phyloP scores from a whole-genome alignment of 2,113 vertebrate genomes.

The Oxyura jamaicensis region DNA sequence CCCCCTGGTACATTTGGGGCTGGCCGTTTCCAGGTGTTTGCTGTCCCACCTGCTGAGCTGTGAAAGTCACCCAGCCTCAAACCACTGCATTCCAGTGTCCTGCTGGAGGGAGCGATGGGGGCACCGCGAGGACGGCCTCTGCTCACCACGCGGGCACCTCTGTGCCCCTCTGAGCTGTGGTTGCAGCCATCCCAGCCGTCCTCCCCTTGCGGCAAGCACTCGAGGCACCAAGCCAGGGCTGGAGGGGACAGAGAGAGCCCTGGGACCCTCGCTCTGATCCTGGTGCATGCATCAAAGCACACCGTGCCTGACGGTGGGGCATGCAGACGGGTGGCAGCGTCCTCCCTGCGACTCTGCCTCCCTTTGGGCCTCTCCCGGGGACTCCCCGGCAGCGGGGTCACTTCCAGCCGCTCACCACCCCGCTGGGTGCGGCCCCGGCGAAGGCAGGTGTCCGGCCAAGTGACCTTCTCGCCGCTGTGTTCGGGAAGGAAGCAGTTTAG shows the following conservation, averaged over 20 bases:
- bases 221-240: too few species aligned
- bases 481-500: background rate
- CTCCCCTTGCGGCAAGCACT: too few species aligned
- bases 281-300: background rate
- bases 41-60: background rate
- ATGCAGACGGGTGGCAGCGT: background rate
- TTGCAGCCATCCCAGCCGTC: too few species aligned
- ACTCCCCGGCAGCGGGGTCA: background rate
- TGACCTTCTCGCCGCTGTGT: background rate
- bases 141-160: too few species aligned
- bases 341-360: background rate
- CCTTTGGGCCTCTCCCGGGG: background rate
- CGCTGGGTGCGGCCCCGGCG: background rate
- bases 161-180: too few species aligned
- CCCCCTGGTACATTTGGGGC: too few species aligned
- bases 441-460: conserved; percentile 2
- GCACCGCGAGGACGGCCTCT: too few species aligned
- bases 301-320: background rate
- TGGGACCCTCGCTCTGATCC: background rate
- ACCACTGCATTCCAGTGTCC: too few species aligned
- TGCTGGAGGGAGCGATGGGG: too few species aligned
- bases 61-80: too few species aligned
- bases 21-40: background rate
- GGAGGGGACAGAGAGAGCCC: background rate
- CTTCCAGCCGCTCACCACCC: fast-evolving